These are phyloP conservation scores for Drosophila mettleri DNA, from an alignment of 2,888 invertebrate species.

Conservation along the genomic window DNA sequence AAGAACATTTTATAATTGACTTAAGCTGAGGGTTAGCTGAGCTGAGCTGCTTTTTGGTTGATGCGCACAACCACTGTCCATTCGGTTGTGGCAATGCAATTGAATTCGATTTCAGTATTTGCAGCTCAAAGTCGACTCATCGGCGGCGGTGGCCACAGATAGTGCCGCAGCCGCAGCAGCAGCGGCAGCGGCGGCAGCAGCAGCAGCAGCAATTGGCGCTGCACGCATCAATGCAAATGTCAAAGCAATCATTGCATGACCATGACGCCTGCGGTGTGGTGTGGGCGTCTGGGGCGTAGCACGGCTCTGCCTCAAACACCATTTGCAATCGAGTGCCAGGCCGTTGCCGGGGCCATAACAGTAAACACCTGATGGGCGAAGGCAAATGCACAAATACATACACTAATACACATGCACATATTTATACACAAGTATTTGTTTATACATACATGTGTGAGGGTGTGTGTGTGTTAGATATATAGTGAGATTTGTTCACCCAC, in stretches of 20 bases:
- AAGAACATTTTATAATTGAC: slow-evolving; percentile 1
- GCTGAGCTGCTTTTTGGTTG: not conserved
- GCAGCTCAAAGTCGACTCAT: slow-evolving; percentile 29
- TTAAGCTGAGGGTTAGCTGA: slow-evolving; percentile 1
- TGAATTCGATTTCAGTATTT: slow-evolving; percentile 34
- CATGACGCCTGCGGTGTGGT: slow-evolving; percentile 16
- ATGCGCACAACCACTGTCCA: not conserved
- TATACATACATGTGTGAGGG: slow-evolving; percentile 4
- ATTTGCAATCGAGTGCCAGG: slow-evolving; percentile 55
- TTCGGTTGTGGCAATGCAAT: slow-evolving; percentile 5
- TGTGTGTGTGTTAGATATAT: slow-evolving; percentile 27
- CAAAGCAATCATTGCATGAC: slow-evolving; percentile 64
- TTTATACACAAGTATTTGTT: slow-evolving; percentile 13
- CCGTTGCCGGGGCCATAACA: slow-evolving; percentile 21
- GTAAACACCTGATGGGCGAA: slow-evolving; percentile 44
- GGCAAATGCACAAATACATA: slow-evolving; percentile 21
- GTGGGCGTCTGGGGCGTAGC: not conserved
- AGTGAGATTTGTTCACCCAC: slow-evolving; percentile 77
- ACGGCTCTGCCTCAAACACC: slow-evolving; percentile 22
- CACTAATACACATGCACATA: slow-evolving; percentile 9
- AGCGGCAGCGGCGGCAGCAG: not conserved
- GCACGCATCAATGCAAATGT: slow-evolving; percentile 62
- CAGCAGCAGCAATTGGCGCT: slow-evolving; percentile 18
- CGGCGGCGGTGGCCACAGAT: slow-evolving; percentile 17
- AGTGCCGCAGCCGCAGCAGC: slow-evolving; percentile 2